Evolutionary conservation across 2,888 invertebrate genomes (phyloP).

Genomic region (Synergus gifuensis): DNA sequence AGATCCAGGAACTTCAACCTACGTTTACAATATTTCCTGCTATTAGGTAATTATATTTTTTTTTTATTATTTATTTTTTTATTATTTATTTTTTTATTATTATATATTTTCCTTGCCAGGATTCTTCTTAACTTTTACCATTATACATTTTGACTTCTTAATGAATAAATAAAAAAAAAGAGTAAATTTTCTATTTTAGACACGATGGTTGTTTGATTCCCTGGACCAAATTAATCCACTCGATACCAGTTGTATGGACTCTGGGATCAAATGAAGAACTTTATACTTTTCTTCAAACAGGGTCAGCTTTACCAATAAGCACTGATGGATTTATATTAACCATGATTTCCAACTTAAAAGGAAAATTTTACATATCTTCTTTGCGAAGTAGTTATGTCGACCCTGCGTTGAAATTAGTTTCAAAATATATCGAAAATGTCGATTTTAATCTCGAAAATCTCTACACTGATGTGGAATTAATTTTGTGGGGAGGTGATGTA

Average conservation of each 20-base stretch:
- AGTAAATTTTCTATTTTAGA: conserved; percentile 58
- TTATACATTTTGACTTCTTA: too few species aligned
- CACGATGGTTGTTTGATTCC: conserved; percentile 74
- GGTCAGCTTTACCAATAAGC: conserved; percentile 69
- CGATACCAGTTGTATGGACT: conserved; percentile 73
- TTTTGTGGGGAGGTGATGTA: conserved; percentile 70
- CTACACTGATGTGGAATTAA: conserved; percentile 69
- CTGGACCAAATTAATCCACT: conserved; percentile 66
- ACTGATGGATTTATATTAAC: conserved; percentile 62
- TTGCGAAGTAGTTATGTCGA: conserved; percentile 64
- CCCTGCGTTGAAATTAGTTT: conserved; percentile 63
- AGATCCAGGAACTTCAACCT: conserved; percentile 67
- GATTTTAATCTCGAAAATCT: conserved; percentile 61
- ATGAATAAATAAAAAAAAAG: neutral
- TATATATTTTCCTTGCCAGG: neutral
- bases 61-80: too few species aligned
- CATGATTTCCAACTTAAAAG: conserved; percentile 56
- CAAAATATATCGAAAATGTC: conserved; percentile 60
- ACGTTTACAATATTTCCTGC: conserved; percentile 72
- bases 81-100: too few species aligned
- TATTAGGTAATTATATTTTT: conserved; percentile 65
- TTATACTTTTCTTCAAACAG: conserved; percentile 69
- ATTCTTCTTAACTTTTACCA: too few species aligned
- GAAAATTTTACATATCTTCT: conserved; percentile 58
- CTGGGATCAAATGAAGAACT: conserved; percentile 68